Evolutionary conservation across 2,797 vertebrate species (phyloP).

Genomic region (Decapterus maruadsi): DNA sequence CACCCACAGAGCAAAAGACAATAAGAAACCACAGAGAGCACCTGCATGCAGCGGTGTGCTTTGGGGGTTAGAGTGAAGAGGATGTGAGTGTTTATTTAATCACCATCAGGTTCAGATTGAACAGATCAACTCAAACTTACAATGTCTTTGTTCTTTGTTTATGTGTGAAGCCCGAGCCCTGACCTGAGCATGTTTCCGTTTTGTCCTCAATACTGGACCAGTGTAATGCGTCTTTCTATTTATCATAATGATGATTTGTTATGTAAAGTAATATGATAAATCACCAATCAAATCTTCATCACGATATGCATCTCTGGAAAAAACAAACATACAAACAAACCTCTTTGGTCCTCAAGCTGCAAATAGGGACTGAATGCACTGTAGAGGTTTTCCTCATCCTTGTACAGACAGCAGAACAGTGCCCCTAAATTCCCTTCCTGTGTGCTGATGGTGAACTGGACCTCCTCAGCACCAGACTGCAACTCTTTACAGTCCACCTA

Average conservation of each 20-base stretch:
- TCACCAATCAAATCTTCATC: neutral
- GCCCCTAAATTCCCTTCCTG: slow-evolving; percentile 3
- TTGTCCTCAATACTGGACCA: neutral
- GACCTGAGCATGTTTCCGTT: neutral
- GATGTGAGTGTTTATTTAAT: slow-evolving; percentile 78
- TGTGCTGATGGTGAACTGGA: slow-evolving; percentile 60
- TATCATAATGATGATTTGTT: neutral
- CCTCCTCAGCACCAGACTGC: slow-evolving; percentile 28
- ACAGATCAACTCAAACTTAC: slow-evolving; percentile 4
- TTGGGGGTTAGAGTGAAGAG: slow-evolving; percentile 36
- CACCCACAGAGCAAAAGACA: slow-evolving; percentile 70
- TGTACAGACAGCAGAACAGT: slow-evolving; percentile 78
- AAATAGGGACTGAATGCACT: slow-evolving; percentile 77
- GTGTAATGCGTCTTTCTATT: too few species aligned
- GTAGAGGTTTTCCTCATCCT: slow-evolving; percentile 45
- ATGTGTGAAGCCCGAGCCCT: neutral
- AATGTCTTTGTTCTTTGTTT: neutral
- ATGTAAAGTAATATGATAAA: neutral
- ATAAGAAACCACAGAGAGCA: slow-evolving; percentile 65
- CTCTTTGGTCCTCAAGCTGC: slow-evolving; percentile 36
- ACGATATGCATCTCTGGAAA: neutral
- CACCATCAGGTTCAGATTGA: slow-evolving; percentile 7
- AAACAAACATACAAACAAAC: slow-evolving; percentile 48
- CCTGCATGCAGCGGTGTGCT: slow-evolving; percentile 52
- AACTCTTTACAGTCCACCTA: slow-evolving; percentile 62